Base-by-base conservation (phyloP, 2,113 vertebrate species). In the Gymnogyps californianus region DNA sequence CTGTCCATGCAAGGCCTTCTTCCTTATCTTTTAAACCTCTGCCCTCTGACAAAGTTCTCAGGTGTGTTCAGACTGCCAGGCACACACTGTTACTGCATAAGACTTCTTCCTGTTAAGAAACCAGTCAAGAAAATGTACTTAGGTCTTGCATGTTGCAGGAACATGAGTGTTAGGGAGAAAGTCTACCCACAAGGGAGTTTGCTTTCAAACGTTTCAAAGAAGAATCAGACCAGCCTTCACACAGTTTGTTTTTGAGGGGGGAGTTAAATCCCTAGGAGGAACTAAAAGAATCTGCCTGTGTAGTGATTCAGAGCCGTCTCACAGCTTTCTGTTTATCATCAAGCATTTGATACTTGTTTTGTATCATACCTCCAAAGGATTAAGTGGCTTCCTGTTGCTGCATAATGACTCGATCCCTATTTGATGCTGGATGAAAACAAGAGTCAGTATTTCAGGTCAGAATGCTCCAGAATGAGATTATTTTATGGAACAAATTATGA, bases 11-110 rank as follows among this genome's bases (percentile, higher is more conserved):
- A 80, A 75, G 22, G n/a, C 26, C 10, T 40, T 47, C 66, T 72
- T 78, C 62, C 38, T 92, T 75, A 67, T 40, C 52, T 62, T 83
- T 77, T 14, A 38, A 83, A 74, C 49, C n/a, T 52, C n/a, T 88
- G 75, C 42, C 34, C 51, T 84, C 79, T 80, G 75, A 32, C 44
- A 34, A 52, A 83, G 58, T 36, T 80, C 36, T 80, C 28, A n/a
- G 36, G 31, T 54, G 77, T 65, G 42, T 51, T 87, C 84, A 81
- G 64, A 9, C 64, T 57, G 44, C 54, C 70, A 55, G 28, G 42
- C 32, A 75, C 0, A 0, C 1, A 2, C 11, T 25, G 16, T 34
- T 61, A 64, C 58, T 61, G n/a, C 16, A 0, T n/a, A 80, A 57
- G 21, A 11, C 14, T n/a, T 69, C 42, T 31, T 83, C 29, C 79